Conservation (phyloP, 2,113 vertebrate species). For the Hystrix brachyura region DNA sequence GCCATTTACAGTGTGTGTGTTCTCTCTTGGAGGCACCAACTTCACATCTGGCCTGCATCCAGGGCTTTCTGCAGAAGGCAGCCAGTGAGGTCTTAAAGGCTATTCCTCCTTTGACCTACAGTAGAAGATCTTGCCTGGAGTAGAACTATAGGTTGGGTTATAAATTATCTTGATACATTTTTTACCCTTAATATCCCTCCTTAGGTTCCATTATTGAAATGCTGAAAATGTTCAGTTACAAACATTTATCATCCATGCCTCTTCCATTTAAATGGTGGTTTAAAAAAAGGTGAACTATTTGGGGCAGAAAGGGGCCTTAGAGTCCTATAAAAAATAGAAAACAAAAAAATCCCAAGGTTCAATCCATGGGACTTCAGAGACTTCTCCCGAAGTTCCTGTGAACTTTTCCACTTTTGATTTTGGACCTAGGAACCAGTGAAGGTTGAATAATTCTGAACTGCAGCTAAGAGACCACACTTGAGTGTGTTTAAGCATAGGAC, state of each 20-base stretch:
- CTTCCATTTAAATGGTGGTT: constrained; percentile 39
- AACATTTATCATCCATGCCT: background rate
- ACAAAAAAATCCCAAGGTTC: constrained; percentile 10
- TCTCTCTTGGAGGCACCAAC: constrained; percentile 53
- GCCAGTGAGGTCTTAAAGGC: constrained; percentile 6
- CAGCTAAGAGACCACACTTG: background rate
- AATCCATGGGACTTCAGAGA: constrained; percentile 2
- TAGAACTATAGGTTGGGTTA: background rate
- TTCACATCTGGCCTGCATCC: background rate
- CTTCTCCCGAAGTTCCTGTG: constrained; percentile 57
- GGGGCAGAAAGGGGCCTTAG: background rate
- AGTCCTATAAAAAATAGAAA: background rate
- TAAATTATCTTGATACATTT: constrained; percentile 25
- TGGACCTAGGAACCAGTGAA: background rate
- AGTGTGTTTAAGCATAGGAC: constrained; percentile 29
- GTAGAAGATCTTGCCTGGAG: background rate
- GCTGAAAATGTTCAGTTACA: background rate
- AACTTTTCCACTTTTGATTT: constrained; percentile 64
- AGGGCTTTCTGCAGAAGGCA: constrained; percentile 46
- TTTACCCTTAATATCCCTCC: constrained; percentile 9
- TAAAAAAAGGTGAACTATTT: background rate
- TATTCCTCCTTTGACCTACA: background rate
- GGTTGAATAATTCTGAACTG: background rate
- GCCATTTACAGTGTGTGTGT: background rate
- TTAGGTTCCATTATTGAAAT: constrained; percentile 6